Percentiles rank a stretch among this genome's conserved stretches.
phyloP scores from a whole-genome alignment of 2,797 vertebrate species.

The Smutsia gigantea region DNA sequence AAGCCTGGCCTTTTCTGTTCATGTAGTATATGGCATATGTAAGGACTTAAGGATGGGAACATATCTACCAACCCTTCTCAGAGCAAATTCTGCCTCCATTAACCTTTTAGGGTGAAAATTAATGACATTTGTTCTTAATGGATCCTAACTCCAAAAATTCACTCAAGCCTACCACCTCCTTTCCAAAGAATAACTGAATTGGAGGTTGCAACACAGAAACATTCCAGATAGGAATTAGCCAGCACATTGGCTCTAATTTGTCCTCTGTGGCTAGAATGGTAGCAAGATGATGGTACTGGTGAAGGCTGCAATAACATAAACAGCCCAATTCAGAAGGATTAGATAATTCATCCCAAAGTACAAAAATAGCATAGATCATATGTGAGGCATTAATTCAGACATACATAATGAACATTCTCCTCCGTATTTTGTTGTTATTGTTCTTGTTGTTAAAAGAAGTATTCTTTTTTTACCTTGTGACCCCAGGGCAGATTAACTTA shows the following conservation, averaged over 20 bases:
- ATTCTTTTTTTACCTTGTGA: conserved; percentile 25
- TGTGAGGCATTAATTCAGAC: not conserved
- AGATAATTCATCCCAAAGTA: not conserved
- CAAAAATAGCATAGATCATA: not conserved
- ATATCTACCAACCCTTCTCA: not conserved
- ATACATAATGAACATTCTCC: not conserved
- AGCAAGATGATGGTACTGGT: not conserved
- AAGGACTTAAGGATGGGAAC: not conserved
- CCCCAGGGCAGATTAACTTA: conserved; percentile 37
- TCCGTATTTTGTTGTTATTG: not conserved
- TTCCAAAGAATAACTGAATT: conserved; percentile 39
- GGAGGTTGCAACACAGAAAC: not conserved
- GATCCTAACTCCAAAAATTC: conserved; percentile 34
- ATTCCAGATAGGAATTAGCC: not conserved
- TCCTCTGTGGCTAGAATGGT: not conserved
- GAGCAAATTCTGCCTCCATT: not conserved
- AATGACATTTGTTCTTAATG: not conserved
- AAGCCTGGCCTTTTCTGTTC: not conserved
- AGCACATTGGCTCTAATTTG: not conserved
- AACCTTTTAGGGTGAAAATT: not conserved
- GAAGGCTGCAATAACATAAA: not conserved
- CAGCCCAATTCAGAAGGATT: conserved; percentile 19
- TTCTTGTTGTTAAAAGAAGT: not conserved
- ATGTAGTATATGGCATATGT: not conserved
- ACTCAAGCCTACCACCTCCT: not conserved